Percentiles rank a stretch among this genome's conserved stretches.
Conservation (phyloP, 2,113 vertebrate genomes). For the Pyrgilauda ruficollis region DNA sequence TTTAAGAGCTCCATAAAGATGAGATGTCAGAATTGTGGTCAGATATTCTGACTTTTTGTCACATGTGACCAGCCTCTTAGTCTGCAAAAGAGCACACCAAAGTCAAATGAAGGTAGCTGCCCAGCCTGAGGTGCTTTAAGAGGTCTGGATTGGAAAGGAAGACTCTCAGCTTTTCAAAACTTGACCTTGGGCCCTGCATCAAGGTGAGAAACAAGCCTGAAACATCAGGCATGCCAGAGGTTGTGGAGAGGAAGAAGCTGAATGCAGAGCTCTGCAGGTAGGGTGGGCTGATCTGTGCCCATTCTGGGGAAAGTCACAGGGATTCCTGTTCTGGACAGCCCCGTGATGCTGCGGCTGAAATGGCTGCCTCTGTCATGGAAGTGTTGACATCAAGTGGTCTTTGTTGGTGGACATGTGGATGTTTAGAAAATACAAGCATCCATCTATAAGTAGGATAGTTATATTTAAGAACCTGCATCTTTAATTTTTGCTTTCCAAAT, state of each 20-base stretch:
- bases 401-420: neutral
- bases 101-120: neutral
- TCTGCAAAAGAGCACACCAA: neutral
- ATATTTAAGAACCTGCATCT: neutral
- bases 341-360: neutral
- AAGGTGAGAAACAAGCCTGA: neutral
- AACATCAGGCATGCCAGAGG: neutral
- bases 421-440: neutral
- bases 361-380: neutral
- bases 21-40: neutral
- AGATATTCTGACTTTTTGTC: neutral
- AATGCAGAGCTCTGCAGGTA: neutral
- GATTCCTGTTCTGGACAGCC: neutral
- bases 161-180: neutral
- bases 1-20: neutral
- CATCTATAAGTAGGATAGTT: neutral
- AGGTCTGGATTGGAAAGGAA: neutral
- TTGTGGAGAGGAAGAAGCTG: neutral
- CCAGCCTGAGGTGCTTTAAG: neutral
- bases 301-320: neutral
- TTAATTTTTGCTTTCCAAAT: neutral
- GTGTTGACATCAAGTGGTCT: neutral
- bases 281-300: fast-evolving
- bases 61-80: neutral
- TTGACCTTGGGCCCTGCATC: neutral